A percentile compares a stretch with the other conserved stretches of the same genome.
Conservation (phyloP, 2,113 vertebrate genomes). For the Spea multiplicata region DNA sequence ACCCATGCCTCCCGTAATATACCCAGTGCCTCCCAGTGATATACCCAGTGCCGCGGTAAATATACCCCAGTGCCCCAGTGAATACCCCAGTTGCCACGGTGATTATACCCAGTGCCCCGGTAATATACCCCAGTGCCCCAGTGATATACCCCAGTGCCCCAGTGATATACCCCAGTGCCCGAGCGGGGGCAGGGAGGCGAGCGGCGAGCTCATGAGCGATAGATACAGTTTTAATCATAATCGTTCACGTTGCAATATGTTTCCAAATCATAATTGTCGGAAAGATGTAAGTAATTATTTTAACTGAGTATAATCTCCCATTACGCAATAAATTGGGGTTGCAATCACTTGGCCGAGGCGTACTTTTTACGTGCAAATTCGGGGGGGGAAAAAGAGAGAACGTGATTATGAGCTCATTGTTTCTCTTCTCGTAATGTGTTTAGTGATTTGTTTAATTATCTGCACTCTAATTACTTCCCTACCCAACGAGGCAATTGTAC, state of each 20-base stretch:
- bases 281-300: conserved; percentile 6
- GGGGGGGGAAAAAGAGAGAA: neutral
- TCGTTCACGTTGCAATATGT: neutral
- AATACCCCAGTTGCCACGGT: no score
- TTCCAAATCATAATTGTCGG: neutral
- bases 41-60: no score
- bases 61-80: no score
- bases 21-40: no score
- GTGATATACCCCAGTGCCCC: no score
- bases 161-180: no score
- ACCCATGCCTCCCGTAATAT: no score
- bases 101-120: no score
- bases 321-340: neutral
- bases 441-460: conserved; percentile 41
- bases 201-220: no score
- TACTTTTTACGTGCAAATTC: neutral
- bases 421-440: conserved; percentile 21
- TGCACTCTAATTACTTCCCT: conserved; percentile 36
- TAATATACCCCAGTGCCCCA: no score
- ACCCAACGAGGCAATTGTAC: conserved; percentile 31
- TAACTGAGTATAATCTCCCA: neutral
- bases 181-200: no score
- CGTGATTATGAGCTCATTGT: conserved; percentile 28
- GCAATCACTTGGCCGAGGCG: neutral
- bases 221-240: no score